Conservation (phyloP, 2,888 invertebrate species). For the Thymelicus lineola region DNA sequence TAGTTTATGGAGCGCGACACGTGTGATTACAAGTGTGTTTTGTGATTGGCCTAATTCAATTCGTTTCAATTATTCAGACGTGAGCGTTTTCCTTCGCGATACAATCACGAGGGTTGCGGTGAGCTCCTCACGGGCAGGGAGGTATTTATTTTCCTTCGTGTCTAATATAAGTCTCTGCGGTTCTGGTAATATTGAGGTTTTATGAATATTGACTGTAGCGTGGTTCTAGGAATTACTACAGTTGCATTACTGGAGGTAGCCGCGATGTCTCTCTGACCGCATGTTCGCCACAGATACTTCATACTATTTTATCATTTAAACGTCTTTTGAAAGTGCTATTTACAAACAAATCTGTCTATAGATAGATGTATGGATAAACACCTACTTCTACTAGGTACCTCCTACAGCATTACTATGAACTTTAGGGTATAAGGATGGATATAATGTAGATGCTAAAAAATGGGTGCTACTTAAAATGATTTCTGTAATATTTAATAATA, state of each 20-base stretch:
- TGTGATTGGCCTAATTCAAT: conserved; percentile 35
- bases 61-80: conserved; percentile 31
- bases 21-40: conserved; percentile 30
- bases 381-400: too few species aligned
- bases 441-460: too few species aligned
- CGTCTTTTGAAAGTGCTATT: too few species aligned
- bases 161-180: conserved; percentile 17
- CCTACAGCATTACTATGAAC: too few species aligned
- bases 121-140: conserved; percentile 7
- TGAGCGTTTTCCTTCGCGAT: conserved; percentile 20
- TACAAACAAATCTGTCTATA: too few species aligned
- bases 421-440: too few species aligned
- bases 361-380: too few species aligned
- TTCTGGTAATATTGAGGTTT: conserved; percentile 16
- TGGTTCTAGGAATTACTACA: conserved; percentile 9
- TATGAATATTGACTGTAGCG: conserved; percentile 17
- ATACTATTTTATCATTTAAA: too few species aligned
- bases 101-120: conserved; percentile 23
- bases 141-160: conserved; percentile 26
- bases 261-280: background rate
- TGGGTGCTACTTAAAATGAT: too few species aligned
- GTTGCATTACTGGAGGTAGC: background rate
- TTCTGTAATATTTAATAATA: too few species aligned
- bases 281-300: too few species aligned
- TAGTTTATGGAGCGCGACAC: conserved; percentile 32